Evolutionary conservation across 2,797 vertebrate genomes (phyloP), one percentile per base, ranked within the genome.

Genomic region (Hylomyscus alleni): DNA sequence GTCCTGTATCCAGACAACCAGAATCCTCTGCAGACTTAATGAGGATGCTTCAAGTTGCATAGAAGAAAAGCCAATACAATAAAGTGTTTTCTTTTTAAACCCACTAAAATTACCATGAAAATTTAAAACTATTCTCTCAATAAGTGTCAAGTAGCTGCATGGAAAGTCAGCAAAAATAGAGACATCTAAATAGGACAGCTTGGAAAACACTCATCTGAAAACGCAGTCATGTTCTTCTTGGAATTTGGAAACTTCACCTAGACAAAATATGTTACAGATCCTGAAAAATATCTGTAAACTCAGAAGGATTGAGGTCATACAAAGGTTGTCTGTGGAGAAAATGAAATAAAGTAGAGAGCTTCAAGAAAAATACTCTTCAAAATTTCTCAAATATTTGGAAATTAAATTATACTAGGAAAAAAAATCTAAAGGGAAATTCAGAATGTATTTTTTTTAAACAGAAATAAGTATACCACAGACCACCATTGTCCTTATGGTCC

Each of bases 21-120:
- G 13, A 1, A 22, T 2, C 1, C 26, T 24, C 22, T 40, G 22
- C 1, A 5, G 19, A 31, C 20, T 11, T 31, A 0, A 44, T 0
- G 10, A 31, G 19, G 40, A 85, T 44, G 29, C 80, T 73, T 34
- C 22, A 24, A 26, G n/a, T 29, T 9, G 4, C 6, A 0, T 1
- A 54, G 76, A 44, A 29, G 2, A 15, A 90, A 92, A 14, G 3
- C 10, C 2, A 29, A 52, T 31, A 3, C 0, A 9, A 40, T 37
- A 31, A 40, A 24, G 13, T 1, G 22, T 75, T 80, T 4, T 12
- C 24, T 75, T 80, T 4, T 17, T 60, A 10, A 65, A 56, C 47
- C 14, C 22, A 3, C 58, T 47, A 8, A 8, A 40, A 14, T 56
- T 69, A 6, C 10, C 19, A 75, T 8, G 31, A 77, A 22, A 13